Base-by-base conservation (phyloP, 2,888 invertebrate genomes). In the Cyclophora albipunctata region DNA sequence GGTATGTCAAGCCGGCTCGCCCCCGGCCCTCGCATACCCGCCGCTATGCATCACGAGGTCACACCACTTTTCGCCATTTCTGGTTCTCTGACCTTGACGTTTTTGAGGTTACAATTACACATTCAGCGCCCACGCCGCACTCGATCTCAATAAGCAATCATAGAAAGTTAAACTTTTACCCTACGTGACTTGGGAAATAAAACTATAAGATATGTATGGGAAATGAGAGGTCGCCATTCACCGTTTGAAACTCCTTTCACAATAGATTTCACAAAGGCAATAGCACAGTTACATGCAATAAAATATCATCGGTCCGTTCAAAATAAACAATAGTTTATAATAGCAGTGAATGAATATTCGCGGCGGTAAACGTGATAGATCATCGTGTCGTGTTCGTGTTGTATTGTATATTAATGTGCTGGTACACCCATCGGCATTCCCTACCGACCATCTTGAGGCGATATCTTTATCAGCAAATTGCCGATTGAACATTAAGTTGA, bases 141-240 rank as follows among this genome's bases (percentile, higher is more conserved):
- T 60, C 68, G 64, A 62, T 58, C 63, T 63, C 63, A 71, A 69
- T 64, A 37, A 60, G 62, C 70, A 66, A 67, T 66, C 71, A 71
- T 78, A 81, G 86, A 86, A 85, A 86, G 85, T 67, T 72, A 60
- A 64, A 78, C 78, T 78, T 78, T 82, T 82, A 69, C 74, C 74
- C 69, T 52, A 75, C 84, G 84, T 85, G 85, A 74, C 71, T 67
- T 52, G 83, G 75, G 73, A 64, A 5, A 5, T 37, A 37, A 20
- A 37, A 37, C 5, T 37, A 37, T 5, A 37, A 37, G 5, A 37
- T 37, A 37, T 5, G 4, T 37, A 37, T 37, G 37, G 37, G 59
- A 56, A 67, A 64, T 57, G 63, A 61, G 61, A 62, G 58, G 55
- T 46, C 56, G 49, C 53, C 51, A 48, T 51, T 52, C 50, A 54